phyloP scores from a whole-genome alignment of 2,888 invertebrate species.

The Pseudanteris insignis region DNA sequence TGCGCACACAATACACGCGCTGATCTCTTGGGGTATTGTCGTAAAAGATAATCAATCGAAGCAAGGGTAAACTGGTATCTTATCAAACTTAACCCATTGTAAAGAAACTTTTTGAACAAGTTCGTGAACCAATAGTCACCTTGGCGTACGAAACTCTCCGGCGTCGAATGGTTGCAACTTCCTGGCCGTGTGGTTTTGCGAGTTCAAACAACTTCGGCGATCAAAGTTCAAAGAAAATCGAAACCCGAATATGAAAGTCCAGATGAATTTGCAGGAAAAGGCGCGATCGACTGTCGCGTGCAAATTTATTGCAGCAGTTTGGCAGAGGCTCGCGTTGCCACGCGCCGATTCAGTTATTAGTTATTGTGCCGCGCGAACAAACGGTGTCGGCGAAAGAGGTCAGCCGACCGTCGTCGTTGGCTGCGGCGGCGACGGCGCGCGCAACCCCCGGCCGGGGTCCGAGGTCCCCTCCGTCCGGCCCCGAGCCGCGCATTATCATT shows the following conservation, averaged over 20 bases:
- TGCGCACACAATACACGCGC: constrained; percentile 39
- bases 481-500: neutral
- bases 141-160: constrained; percentile 42
- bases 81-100: constrained; percentile 62
- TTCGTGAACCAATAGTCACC: constrained; percentile 45
- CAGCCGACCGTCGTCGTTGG: no score
- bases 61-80: constrained; percentile 61
- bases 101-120: constrained; percentile 44
- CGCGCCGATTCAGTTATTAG: no score
- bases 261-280: constrained; percentile 18
- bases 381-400: no score
- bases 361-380: no score
- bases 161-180: constrained; percentile 44
- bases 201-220: constrained; percentile 44
- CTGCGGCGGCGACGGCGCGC: neutral
- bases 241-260: constrained; percentile 35
- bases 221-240: constrained; percentile 44
- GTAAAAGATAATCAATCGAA: constrained; percentile 62
- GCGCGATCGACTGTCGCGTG: neutral
- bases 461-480: neutral
- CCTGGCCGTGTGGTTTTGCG: constrained; percentile 44
- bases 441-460: neutral
- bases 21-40: constrained; percentile 43
- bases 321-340: no score
- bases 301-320: no score